Evolutionary conservation across 2,888 invertebrate species (phyloP).

Genomic region (Atethmia centrago): DNA sequence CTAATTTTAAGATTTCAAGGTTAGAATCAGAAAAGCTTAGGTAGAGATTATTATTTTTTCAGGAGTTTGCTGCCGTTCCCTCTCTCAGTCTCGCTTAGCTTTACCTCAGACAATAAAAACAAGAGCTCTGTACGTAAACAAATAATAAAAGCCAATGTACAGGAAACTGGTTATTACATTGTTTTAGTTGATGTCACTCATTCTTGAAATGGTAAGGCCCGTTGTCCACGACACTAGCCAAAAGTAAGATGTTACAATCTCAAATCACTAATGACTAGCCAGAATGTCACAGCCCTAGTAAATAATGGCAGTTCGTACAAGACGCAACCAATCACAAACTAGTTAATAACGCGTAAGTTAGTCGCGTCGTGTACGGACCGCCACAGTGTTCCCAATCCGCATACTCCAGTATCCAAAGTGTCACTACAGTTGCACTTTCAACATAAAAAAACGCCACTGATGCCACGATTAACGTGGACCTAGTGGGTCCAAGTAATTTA

Average conservation of each 20-base stretch:
- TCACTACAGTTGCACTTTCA: too few species aligned
- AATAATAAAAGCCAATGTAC: conserved; percentile 54
- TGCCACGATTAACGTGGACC: too few species aligned
- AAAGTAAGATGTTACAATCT: neutral
- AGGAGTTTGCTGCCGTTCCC: neutral
- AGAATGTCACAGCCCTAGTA: neutral
- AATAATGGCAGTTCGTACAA: too few species aligned
- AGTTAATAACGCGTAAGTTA: too few species aligned
- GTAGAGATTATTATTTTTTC: neutral
- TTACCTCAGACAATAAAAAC: conserved; percentile 1
- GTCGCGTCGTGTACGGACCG: too few species aligned
- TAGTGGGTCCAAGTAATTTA: too few species aligned
- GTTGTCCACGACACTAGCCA: neutral
- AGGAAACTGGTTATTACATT: conserved; percentile 36
- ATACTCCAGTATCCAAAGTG: too few species aligned
- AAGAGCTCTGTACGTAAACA: conserved; percentile 38
- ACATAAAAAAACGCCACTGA: too few species aligned
- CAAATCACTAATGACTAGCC: neutral
- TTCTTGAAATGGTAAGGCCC: neutral
- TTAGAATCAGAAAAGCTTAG: neutral
- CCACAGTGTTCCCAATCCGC: too few species aligned
- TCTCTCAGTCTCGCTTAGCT: neutral
- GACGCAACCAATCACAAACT: too few species aligned
- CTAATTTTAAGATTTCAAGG: neutral
- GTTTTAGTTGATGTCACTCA: conserved; percentile 31